These are phyloP conservation scores for Leptopilina syphax DNA, from an alignment of 2,888 invertebrate species.

Conservation along the genomic window DNA sequence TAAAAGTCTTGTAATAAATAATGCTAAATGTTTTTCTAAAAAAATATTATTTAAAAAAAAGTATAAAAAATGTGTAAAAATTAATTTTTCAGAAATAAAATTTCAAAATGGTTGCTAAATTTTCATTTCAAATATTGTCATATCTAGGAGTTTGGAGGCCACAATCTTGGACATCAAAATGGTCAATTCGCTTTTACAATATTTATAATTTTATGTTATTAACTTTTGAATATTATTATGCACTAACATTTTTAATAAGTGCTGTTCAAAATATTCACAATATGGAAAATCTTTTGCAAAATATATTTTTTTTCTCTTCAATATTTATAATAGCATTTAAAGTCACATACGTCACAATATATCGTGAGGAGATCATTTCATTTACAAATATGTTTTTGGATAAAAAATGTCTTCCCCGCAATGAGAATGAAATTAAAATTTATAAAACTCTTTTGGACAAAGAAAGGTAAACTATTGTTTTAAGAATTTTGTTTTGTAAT, in stretches of 20 bases:
- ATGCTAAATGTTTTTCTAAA: background rate
- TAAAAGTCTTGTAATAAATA: too few species aligned
- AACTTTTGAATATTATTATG: background rate
- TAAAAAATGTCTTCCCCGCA: background rate
- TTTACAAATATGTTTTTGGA: constrained; percentile 1
- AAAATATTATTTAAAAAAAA: background rate
- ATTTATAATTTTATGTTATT: background rate
- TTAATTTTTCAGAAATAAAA: background rate
- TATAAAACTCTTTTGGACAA: background rate
- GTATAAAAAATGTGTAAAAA: background rate
- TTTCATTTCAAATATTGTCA: constrained; percentile 6
- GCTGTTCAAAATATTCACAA: background rate
- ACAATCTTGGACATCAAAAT: background rate
- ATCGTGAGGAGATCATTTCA: background rate
- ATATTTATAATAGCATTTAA: background rate
- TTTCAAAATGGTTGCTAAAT: background rate
- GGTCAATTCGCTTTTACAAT: background rate
- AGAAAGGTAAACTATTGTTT: background rate
- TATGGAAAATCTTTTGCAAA: background rate
- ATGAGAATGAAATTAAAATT: background rate
- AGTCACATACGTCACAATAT: background rate
- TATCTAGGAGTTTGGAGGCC: background rate
- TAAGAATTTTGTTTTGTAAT: background rate
- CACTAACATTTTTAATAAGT: background rate
- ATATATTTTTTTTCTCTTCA: background rate